Base-by-base conservation (phyloP, 2,797 vertebrate species). In the Urosaurus nigricauda region DNA sequence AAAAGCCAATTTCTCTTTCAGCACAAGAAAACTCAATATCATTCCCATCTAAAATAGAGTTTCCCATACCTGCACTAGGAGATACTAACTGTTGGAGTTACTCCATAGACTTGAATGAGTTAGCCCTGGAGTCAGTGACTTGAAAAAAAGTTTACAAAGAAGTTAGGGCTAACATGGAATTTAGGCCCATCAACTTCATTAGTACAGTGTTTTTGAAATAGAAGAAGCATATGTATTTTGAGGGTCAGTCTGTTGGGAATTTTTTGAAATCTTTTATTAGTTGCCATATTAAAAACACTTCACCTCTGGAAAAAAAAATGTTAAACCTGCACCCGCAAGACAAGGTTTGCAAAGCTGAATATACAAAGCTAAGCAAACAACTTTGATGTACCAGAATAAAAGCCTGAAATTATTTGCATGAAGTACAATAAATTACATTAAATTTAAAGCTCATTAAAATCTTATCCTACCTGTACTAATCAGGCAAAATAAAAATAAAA, bases 391-490 rank as follows among this genome's bases (percentile, higher is more conserved):
- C 77, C 29, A 88, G 88, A 95, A 94, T 89, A 96, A 95, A 95
- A 93, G 9, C 88, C 88, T 93, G 51, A 17, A 90, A 26, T 90
- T 90, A 93, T 94, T 95, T 96, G 79, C 51, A 90, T 94, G 93
- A 87, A 93, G 35, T 90, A 93, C 93, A 96, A 94, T 90, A 93
- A 85, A 84, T 92, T 93, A 88, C 90, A 93, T 86, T 87, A 90
- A 93, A 1, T 88, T 93, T 95, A 94, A 92, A 95, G 71, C 75
- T 95, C 92, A 95, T 95, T 96, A 96, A 95, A 95, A 91, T 94
- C 77, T 91, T 95, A 96, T 94, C 95, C 97, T 95, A 97, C 97
- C 97, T 98, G 96, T 96, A 97, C 96, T 96, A 97, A 97, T 97
- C 97, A 97, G 86, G 91, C 91, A 96, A 97, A 97, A 80, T 63